phyloP scores from a whole-genome alignment of 64 coral and sea anemone species.

The Pachyseris speciosa region DNA sequence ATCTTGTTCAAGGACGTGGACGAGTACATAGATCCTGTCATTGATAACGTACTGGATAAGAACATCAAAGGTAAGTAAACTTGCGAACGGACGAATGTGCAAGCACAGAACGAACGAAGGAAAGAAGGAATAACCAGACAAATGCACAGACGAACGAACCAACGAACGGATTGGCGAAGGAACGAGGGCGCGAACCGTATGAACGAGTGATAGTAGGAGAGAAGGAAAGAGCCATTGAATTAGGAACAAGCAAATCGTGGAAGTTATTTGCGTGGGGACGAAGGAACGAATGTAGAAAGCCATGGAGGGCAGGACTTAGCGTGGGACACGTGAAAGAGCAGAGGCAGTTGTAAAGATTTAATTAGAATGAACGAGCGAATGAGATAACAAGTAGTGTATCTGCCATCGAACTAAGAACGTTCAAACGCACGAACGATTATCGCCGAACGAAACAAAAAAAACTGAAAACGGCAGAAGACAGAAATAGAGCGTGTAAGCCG shows the following conservation, averaged over 20 bases:
- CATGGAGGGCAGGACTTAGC: no score
- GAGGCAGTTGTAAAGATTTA: no score
- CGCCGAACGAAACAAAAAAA: no score
- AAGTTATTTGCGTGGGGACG: no score
- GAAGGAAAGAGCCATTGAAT: background rate
- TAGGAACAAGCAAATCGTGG: background rate
- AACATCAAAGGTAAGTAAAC: slow-evolving; percentile 88
- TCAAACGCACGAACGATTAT: background rate
- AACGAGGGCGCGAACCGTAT: background rate
- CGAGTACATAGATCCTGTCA: slow-evolving; percentile 99
- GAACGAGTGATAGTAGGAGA: background rate
- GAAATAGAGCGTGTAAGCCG: no score
- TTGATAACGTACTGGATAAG: slow-evolving; percentile 97
- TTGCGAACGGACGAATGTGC: background rate
- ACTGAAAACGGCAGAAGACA: background rate
- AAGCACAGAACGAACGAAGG: background rate
- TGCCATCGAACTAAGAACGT: no score
- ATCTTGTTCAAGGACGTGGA: slow-evolving; percentile 99
- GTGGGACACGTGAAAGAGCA: no score
- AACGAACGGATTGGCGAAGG: background rate
- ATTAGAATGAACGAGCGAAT: no score
- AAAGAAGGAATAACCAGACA: background rate
- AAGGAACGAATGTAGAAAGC: no score
- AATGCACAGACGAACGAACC: background rate
- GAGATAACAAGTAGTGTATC: no score